phyloP scores from a whole-genome alignment of 2,797 vertebrate genomes.

The Xenopus petersii region DNA sequence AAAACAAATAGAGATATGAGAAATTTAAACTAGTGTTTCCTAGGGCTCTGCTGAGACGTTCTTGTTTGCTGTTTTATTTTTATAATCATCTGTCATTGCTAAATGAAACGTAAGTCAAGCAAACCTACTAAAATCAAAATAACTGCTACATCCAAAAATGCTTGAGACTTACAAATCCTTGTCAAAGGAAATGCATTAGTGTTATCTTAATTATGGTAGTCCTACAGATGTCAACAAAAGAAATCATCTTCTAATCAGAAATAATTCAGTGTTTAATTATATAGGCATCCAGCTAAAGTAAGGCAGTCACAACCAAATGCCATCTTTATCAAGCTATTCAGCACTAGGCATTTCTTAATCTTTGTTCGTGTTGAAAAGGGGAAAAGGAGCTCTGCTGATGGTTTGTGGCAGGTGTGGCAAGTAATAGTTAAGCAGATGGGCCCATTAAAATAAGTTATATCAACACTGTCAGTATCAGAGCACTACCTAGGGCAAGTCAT shows the following conservation, averaged over 20 bases:
- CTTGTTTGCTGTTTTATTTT: too few species aligned
- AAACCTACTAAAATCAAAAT: too few species aligned
- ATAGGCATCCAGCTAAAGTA: slow-evolving; percentile 12
- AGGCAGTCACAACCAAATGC: not conserved
- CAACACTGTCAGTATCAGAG: slow-evolving; percentile 33
- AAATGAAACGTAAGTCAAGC: too few species aligned
- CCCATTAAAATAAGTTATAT: slow-evolving; percentile 39
- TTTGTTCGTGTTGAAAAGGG: slow-evolving; percentile 21
- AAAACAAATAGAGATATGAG: too few species aligned
- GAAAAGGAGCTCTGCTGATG: slow-evolving; percentile 25
- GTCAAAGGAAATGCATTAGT: too few species aligned
- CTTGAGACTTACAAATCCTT: too few species aligned
- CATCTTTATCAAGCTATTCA: not conserved
- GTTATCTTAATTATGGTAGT: not conserved
- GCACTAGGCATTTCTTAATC: slow-evolving; percentile 31
- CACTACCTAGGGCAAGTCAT: slow-evolving; percentile 36
- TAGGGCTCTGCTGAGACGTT: too few species aligned
- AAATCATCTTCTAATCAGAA: slow-evolving; percentile 14
- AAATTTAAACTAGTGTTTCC: too few species aligned
- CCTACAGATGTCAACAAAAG: slow-evolving; percentile 5
- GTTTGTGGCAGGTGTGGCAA: slow-evolving; percentile 38
- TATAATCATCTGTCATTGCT: too few species aligned
- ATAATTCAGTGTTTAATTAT: slow-evolving; percentile 20
- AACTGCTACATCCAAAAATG: too few species aligned
- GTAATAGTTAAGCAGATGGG: slow-evolving; percentile 17